A percentile compares a stretch with the other conserved stretches of the same genome.
These are phyloP conservation scores for Achroia grisella DNA, from an alignment of 1,140 invertebrate genomes.

Conservation along the genomic window DNA sequence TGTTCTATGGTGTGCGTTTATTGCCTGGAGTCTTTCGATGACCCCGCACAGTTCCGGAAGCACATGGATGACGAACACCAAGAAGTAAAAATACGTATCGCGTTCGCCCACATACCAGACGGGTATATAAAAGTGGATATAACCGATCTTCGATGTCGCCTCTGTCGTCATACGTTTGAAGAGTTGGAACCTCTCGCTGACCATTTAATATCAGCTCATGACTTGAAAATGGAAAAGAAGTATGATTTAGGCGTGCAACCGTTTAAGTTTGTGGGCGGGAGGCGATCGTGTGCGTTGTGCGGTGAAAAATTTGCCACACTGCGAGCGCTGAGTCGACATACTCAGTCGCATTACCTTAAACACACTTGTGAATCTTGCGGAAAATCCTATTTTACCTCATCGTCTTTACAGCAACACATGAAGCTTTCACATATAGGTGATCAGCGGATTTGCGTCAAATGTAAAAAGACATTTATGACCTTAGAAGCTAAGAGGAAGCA, in stretches of 20 bases:
- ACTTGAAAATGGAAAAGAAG: conserved; percentile 27
- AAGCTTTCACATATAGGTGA: conserved; percentile 20
- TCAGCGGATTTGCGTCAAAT: conserved; percentile 33
- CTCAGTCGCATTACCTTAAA: conserved; percentile 40
- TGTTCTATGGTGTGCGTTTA: conserved; percentile 48
- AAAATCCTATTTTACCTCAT: conserved; percentile 37
- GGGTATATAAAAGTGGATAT: conserved; percentile 51
- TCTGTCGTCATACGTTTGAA: conserved; percentile 25
- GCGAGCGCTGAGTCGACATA: conserved; percentile 39
- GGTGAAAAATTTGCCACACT: conserved; percentile 29
- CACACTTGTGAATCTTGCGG: conserved; percentile 53
- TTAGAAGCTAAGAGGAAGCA: conserved; percentile 31
- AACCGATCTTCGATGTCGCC: conserved; percentile 33
- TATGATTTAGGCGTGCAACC: conserved; percentile 39
- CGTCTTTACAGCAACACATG: conserved; percentile 31
- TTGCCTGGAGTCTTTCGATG: conserved; percentile 43
- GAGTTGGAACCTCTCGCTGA: conserved; percentile 21
- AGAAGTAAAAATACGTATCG: conserved; percentile 33
- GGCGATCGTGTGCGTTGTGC: conserved; percentile 37
- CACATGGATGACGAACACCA: conserved; percentile 36
- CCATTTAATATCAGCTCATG: conserved; percentile 33
- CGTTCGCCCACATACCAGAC: conserved; percentile 36
- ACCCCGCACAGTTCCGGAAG: conserved; percentile 32
- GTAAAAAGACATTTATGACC: conserved; percentile 29
- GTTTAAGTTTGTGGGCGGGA: conserved; percentile 36